Evolutionary conservation across 2,113 vertebrate species (phyloP).

Genomic region (Acrocephalus arundinaceus): DNA sequence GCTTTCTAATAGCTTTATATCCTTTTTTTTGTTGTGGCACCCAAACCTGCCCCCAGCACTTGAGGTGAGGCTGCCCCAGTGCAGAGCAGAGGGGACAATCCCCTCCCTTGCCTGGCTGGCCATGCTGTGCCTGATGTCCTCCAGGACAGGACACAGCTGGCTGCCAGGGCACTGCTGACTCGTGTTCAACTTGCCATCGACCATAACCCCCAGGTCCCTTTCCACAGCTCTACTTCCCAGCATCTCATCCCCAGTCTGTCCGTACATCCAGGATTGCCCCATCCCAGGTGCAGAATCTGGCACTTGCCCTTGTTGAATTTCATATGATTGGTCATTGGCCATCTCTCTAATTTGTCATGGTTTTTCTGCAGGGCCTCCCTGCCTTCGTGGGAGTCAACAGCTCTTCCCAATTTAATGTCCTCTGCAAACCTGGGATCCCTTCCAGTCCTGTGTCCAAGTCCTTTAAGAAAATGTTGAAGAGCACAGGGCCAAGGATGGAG

Average conservation of each 20-base stretch:
- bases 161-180: neutral
- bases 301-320: neutral
- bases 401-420: neutral
- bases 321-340: neutral
- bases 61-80: accelerated
- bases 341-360: neutral
- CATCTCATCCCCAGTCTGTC: neutral
- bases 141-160: neutral
- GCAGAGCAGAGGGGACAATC: neutral
- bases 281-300: neutral
- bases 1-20: neutral
- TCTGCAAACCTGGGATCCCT: neutral
- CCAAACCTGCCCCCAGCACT: neutral
- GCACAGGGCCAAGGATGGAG: neutral
- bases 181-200: accelerated
- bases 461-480: neutral
- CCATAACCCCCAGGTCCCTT: neutral
- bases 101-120: accelerated
- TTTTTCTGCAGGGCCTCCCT: neutral
- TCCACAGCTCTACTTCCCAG: neutral
- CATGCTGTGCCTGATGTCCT: accelerated
- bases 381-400: neutral
- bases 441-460: neutral
- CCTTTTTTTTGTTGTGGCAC: no score
- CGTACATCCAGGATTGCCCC: accelerated